Evolutionary conservation across 2,113 vertebrate species (phyloP), one percentile per base, ranked within the genome.

Genomic region (Aythya baeri): DNA sequence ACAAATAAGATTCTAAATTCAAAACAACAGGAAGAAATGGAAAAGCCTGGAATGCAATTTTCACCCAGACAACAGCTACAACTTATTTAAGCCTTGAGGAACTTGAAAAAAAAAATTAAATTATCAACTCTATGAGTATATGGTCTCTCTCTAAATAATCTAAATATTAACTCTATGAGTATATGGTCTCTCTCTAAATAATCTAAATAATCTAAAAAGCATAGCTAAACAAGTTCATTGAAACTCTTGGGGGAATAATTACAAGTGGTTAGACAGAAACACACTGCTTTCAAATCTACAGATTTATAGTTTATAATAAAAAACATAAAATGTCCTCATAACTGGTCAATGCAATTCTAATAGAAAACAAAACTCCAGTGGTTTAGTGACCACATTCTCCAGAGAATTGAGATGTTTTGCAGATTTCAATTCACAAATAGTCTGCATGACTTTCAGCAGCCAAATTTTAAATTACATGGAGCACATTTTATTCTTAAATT

Each of bases 401-500:
- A 73, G 81, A 96, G 89, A 94, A 65, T 66, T 54, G 38, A 94
- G 86, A 96, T 89, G 74, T 81, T 97, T 46, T 97, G 59, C 73
- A 98, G 70, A 94, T 97, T 96, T 97, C 93, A 97, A 70, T 83
- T 98, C 97, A 95, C 91, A 97, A 98, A 97, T 85, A 97, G 96
- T 96, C 96, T 96, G 95, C 92, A 97, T 94, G 80, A 86, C 94
- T 94, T 98, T 96, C 95, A 98, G 91, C 83, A 96, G 96, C 81
- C 96, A 96, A 94, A 96, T 97, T 98, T 97, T 96, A 98, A 98
- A 97, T 91, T 87, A 93, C 79, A 94, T 58, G 78, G 94, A 97
- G 96, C 92, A 93, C 77, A 98, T 97, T 98, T 98, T 98, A 98
- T 97, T 98, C 97, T 98, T 98, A 97, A 97, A 98, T 95, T 98